These are phyloP conservation scores for Diadegma fenestrale DNA, from an alignment of 2,888 invertebrate genomes.

Conservation along the genomic window DNA sequence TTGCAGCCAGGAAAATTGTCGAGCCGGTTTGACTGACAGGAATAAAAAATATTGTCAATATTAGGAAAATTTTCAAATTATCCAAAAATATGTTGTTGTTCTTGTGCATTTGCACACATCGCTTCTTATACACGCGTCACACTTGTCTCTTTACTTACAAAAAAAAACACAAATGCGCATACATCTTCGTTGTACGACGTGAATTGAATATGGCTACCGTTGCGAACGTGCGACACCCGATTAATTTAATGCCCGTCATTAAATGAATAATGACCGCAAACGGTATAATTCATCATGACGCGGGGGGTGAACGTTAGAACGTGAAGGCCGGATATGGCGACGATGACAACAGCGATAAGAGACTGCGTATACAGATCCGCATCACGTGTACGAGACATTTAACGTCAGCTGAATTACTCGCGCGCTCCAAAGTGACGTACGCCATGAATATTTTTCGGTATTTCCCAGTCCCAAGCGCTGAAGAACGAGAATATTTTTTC, in stretches of 20 bases:
- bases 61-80: no score
- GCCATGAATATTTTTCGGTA: not conserved
- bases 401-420: not conserved
- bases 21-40: no score
- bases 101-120: not conserved
- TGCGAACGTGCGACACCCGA: constrained; percentile 56
- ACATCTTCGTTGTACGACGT: constrained; percentile 5
- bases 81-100: no score
- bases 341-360: constrained; percentile 53
- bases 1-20: no score
- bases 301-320: constrained; percentile 37
- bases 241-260: constrained; percentile 66
- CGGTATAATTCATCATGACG: constrained; percentile 56
- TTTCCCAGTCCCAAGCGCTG: not conserved
- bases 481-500: not conserved
- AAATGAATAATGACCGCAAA: constrained; percentile 63
- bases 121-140: not conserved
- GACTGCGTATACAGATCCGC: constrained; percentile 30
- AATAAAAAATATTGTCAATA: no score
- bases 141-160: not conserved
- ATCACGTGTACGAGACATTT: constrained; percentile 16
- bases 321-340: constrained; percentile 50
- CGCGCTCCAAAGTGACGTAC: not conserved
- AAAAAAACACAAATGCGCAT: not conserved
- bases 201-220: constrained; percentile 49